Conservation (phyloP, 1,140 invertebrate genomes). For the Drosophila lini region DNA sequence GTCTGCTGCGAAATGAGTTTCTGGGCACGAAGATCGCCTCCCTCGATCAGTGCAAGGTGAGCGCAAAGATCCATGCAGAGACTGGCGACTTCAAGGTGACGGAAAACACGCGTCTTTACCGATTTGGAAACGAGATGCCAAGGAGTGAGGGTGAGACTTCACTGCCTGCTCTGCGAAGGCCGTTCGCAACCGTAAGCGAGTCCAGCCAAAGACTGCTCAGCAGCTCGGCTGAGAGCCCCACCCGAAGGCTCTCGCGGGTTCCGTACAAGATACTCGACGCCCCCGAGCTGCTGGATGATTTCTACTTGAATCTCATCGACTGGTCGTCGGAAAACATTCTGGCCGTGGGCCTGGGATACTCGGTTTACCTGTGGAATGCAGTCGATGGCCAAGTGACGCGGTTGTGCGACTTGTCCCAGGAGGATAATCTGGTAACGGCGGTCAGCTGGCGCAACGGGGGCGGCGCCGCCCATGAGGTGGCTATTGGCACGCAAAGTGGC, state of each 20-base stretch:
- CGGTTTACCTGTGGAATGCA: slow-evolving; percentile 99
- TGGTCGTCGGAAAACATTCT: slow-evolving; percentile 99
- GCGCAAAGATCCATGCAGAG: slow-evolving; percentile 4
- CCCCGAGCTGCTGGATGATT: slow-evolving; percentile 99
- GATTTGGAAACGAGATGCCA: neutral
- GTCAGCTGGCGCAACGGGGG: slow-evolving; percentile 99
- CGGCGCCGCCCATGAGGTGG: slow-evolving; percentile 96
- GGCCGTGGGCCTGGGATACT: slow-evolving; percentile 97
- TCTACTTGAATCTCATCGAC: slow-evolving; percentile 99
- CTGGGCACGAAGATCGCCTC: slow-evolving; percentile 24
- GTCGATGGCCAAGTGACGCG: slow-evolving; percentile 98
- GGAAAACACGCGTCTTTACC: slow-evolving; percentile 28
- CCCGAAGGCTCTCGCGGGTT: slow-evolving; percentile 97
- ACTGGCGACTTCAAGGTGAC: slow-evolving; percentile 25
- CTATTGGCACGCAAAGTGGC: slow-evolving; percentile 98
- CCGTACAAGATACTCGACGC: slow-evolving; percentile 99
- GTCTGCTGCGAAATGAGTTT: slow-evolving; percentile 43
- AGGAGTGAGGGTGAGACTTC: neutral
- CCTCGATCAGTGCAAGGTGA: slow-evolving; percentile 25
- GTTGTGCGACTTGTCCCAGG: slow-evolving; percentile 96
- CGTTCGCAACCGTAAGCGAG: slow-evolving; percentile 24
- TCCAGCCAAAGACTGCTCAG: slow-evolving; percentile 33
- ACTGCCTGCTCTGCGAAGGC: neutral
- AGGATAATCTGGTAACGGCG: slow-evolving; percentile 97
- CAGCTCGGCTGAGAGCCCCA: slow-evolving; percentile 84